Evolutionary conservation across 2,888 invertebrate species (phyloP), one percentile per base, ranked within the genome.

Genomic region (Lumbricus terrestris): DNA sequence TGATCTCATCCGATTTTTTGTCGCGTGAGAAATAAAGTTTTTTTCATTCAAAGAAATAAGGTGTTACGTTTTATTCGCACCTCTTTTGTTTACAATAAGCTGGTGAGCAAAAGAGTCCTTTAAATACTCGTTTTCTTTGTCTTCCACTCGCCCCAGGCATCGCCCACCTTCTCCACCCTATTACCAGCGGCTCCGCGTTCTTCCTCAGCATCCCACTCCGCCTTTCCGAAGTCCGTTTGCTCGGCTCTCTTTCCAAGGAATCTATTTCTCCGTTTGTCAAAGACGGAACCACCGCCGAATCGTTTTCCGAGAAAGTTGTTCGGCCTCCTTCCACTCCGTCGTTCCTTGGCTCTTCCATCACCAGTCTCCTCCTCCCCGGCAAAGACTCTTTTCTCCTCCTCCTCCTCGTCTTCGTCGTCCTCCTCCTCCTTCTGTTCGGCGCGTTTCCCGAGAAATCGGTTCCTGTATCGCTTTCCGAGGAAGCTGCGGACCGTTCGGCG

Each of bases 391-490:
- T 83, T 83, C 35, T 35, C 82, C n/a, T n/a, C 40, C 6, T 40
- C 40, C 40, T 6, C 40, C 15, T 15, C 40, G 6, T 40, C 18
- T 15, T 83, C 20, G 20, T 85, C 85, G 4, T 85, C 85, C 35
- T 35, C 37, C 85, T 85, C 85, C 5, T 85, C 85, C n/a, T 85
- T 33, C 35, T 20, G 35, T 16, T 35, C 85, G 20, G 85, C 34
- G 13, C 85, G 35, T 23, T 85, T 85, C 37, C 85, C 85, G 85
- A 85, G 85, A 85, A 85, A 85, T 37, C 85, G 85, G 85, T 85
- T 85, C 37, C 85, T 34, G 85, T 85, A 85, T 85, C 85, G 16
- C 16, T 85, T 85, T 8, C 85, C 85, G 35, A 85, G 85, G 23
- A n/a, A 85, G n/a, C 85, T 35, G 34, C 85, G 85, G 3, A 20